Evolutionary conservation across 2,888 invertebrate species (phyloP), one percentile per base, ranked within the genome.

Genomic region (Nymphalis c-album): DNA sequence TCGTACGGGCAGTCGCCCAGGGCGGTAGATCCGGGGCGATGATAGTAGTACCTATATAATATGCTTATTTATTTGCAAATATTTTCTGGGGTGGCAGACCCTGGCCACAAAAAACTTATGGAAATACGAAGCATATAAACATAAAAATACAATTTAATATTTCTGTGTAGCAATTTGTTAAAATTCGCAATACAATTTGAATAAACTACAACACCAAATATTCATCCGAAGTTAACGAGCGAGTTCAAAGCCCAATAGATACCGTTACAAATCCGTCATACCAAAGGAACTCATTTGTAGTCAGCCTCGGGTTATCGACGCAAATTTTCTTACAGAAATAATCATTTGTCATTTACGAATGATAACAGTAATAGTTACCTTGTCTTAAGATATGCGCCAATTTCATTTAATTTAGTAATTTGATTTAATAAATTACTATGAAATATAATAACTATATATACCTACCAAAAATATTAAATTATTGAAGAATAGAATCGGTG

Each of bases 161-260:
- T 57, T 35, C 17, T 26, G 26, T 31, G 26, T 31, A 31, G 26
- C 26, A 31, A 31, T 31, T 31, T 31, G 13, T 48, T 48, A 48
- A 48, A 57, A 48, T 50, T 46, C 3, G n/a, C 50, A 58, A 35
- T 18, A 47, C 46, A 58, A 58, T 53, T 51, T 58, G 31, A 46
- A 62, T 62, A 47, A 65, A 45, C 60, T 51, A 17, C 46, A 55
- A 17, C 46, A 55, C 40, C 18, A 20, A 20, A 62, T 13, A 10
- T 13, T 40, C 40, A 13, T 58, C 35, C 35, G 20, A 59, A 62
- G 65, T 62, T 61, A 59, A 62, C 47, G 47, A 35, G 59, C 50
- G 67, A 73, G 73, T 74, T 75, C 75, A 74, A 74, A 71, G 75
- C 57, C 71, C 68, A 64, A 63, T 64, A 68, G 63, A 63, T 72